Evolutionary conservation across 2,888 invertebrate genomes (phyloP).

Genomic region (Drosophila picticornis): DNA sequence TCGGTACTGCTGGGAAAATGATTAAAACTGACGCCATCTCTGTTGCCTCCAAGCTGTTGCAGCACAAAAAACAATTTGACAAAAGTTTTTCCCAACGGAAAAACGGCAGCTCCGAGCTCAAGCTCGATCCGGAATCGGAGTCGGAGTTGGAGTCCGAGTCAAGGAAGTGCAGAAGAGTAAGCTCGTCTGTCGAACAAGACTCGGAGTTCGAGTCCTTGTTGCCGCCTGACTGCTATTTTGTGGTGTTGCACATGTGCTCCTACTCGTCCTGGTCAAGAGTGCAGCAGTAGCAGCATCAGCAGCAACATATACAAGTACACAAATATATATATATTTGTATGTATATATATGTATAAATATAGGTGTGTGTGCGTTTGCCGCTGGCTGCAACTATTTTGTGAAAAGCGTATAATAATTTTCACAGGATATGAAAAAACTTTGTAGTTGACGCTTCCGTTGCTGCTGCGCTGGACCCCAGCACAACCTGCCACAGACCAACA

Average conservation of each 20-base stretch:
- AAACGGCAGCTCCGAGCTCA: neutral
- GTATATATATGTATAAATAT: neutral
- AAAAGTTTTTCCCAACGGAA: conserved; percentile 38
- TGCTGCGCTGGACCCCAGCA: conserved; percentile 22
- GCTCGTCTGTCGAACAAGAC: conserved; percentile 47
- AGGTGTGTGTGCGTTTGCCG: conserved; percentile 40
- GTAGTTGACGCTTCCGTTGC: conserved; percentile 72
- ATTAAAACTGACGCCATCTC: conserved; percentile 63
- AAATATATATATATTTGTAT: neutral
- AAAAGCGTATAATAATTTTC: conserved; percentile 80
- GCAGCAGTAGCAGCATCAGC: conserved; percentile 18
- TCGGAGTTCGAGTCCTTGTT: conserved; percentile 27
- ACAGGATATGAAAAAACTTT: conserved; percentile 80
- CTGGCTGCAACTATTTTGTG: conserved; percentile 69
- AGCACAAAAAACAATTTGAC: conserved; percentile 50
- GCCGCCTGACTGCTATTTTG: conserved; percentile 34
- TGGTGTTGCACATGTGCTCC: conserved; percentile 39
- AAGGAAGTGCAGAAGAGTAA: conserved; percentile 42
- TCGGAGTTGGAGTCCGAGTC: conserved; percentile 3
- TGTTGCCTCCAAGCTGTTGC: conserved; percentile 70
- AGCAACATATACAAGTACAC: neutral
- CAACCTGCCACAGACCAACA: conserved; percentile 26
- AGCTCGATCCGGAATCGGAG: conserved; percentile 9
- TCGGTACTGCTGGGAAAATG: conserved; percentile 37
- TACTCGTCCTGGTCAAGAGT: conserved; percentile 43